These are phyloP conservation scores for Euglossa dilemma DNA, from an alignment of 1,140 invertebrate species.

Conservation along the genomic window DNA sequence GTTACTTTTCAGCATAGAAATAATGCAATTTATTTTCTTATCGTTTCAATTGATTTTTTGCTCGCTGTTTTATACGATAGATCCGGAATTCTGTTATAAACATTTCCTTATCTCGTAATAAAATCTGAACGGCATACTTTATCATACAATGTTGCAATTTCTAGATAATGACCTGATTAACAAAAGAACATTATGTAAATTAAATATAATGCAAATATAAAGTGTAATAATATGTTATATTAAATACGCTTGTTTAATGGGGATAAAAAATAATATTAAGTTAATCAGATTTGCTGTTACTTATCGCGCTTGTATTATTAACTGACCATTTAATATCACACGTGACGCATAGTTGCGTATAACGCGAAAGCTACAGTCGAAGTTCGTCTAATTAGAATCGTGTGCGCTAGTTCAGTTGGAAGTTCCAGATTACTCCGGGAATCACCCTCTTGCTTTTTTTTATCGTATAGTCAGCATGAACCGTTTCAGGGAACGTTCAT, in stretches of 20 bases:
- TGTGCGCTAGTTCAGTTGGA: neutral
- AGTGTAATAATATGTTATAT: neutral
- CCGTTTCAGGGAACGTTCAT: neutral
- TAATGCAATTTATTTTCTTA: neutral
- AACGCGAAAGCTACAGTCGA: too few relatives aligned
- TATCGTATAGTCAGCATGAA: neutral
- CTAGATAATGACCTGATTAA: neutral
- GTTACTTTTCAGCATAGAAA: neutral
- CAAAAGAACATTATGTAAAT: neutral
- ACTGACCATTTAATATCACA: neutral
- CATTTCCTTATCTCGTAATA: neutral
- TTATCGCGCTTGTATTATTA: neutral
- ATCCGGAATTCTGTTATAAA: neutral
- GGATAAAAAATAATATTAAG: neutral
- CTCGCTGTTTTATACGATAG: neutral
- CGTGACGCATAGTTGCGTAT: neutral
- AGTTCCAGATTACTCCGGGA: constrained; percentile 18
- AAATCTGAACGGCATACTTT: neutral
- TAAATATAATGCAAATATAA: neutral
- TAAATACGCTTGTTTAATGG: neutral
- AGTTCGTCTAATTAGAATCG: neutral
- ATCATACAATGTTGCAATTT: neutral
- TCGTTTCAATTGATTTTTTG: too few relatives aligned
- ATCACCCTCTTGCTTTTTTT: neutral
- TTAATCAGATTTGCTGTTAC: neutral